Percentiles rank a stretch among this genome's conserved stretches.
Evolutionary conservation across 1,140 invertebrate species (phyloP).

Genomic region (Hylaeus volcanicus): DNA sequence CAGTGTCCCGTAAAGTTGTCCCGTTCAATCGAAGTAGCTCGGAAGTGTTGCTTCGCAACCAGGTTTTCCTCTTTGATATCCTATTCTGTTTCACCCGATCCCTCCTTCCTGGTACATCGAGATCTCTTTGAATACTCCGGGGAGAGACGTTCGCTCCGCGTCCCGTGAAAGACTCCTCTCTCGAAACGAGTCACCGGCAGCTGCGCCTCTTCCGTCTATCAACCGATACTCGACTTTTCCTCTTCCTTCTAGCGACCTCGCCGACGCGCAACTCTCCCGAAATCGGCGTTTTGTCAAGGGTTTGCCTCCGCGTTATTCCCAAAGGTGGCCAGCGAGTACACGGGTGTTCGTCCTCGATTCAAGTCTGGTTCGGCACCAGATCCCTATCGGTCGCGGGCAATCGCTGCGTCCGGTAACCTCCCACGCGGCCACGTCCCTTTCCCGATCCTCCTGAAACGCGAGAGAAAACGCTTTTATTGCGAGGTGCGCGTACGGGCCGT

Average conservation of each 20-base stretch:
- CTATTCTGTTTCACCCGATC: slow-evolving; percentile 25
- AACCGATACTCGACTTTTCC: slow-evolving; percentile 26
- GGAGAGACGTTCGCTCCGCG: slow-evolving; percentile 5
- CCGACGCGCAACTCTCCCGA: not conserved
- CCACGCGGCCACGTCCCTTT: slow-evolving; percentile 24
- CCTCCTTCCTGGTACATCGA: not conserved
- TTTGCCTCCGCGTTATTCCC: slow-evolving; percentile 5
- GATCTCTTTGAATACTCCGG: slow-evolving; percentile 8
- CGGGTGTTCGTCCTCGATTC: not conserved
- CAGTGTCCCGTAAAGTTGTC: slow-evolving; percentile 4
- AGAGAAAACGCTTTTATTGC: slow-evolving; percentile 32
- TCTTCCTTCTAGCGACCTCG: not conserved
- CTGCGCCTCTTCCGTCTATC: slow-evolving; percentile 30
- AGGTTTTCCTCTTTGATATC: slow-evolving; percentile 35
- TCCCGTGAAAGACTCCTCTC: not conserved
- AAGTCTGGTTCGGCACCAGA: not conserved
- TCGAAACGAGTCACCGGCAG: slow-evolving; percentile 37
- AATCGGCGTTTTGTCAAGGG: slow-evolving; percentile 25
- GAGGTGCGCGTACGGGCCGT: slow-evolving; percentile 68
- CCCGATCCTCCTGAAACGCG: slow-evolving; percentile 20
- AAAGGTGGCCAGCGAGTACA: not conserved
- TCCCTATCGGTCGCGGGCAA: slow-evolving; percentile 34
- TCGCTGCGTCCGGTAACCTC: slow-evolving; percentile 32
- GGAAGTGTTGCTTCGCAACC: slow-evolving; percentile 6
- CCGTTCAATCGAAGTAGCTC: slow-evolving; percentile 8